phyloP scores from a whole-genome alignment of 2,888 invertebrate genomes.

The Amaurobius ferox region DNA sequence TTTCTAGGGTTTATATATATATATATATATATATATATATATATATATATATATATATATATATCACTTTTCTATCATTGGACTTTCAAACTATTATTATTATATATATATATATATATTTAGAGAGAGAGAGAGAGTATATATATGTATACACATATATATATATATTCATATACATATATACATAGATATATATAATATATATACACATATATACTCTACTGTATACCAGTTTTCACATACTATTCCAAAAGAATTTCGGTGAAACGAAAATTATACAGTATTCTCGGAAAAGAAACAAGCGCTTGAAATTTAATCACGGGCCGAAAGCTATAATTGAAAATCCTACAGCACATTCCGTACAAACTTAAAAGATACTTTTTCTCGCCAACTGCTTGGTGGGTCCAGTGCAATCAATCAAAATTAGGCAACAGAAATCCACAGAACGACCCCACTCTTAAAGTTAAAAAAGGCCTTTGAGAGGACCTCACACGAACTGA shows the following conservation, averaged over 20 bases:
- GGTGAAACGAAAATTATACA: not conserved
- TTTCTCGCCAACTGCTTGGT: constrained; percentile 31
- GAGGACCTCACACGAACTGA: constrained; percentile 61
- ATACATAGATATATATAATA: no score
- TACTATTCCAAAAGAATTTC: not conserved
- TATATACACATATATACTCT: no score
- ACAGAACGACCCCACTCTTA: constrained; percentile 36
- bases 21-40: no score
- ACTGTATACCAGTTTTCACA: no score
- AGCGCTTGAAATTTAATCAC: not conserved
- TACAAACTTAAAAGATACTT: constrained; percentile 1
- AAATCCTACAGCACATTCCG: not conserved
- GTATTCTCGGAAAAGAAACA: not conserved
- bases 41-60: no score
- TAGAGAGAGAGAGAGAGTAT: no score
- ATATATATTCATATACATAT: no score
- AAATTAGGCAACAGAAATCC: constrained; percentile 65
- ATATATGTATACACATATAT: no score
- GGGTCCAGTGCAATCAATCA: constrained; percentile 62
- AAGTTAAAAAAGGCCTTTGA: constrained; percentile 28
- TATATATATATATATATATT: no score
- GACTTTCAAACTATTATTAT: no score
- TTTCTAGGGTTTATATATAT: no score
- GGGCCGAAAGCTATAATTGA: not conserved
- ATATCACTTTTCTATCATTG: no score